Base-by-base conservation (phyloP, 64 coral and sea anemone species). In the Pocillopora damicornis region DNA sequence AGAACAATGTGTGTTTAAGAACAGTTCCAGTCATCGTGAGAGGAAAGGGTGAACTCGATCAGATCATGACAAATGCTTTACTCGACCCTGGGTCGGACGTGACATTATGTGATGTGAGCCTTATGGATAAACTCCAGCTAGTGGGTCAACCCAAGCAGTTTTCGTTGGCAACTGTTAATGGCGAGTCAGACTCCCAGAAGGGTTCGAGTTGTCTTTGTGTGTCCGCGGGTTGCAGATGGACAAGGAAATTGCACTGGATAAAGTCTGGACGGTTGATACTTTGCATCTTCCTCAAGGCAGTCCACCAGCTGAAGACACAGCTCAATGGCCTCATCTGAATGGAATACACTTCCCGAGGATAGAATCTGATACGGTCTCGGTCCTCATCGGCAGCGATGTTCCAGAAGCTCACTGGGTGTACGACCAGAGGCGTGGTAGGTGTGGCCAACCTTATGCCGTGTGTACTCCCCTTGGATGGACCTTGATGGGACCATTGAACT, bases 381-480 rank as follows among this genome's bases (percentile, higher is more conserved):
- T 94, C 20, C 75, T 94, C 22, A 94, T 94, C 6, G 93, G 84
- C n/a, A 80, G 88, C 69, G 88, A 91, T 69, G 76, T 81, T n/a
- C 84, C 93, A 35, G 88, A 94, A 91, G 88, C 88, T 9, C 76
- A 87, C 65, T 94, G 93, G 93, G 84, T 88, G 42, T 62, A 79
- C 3, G 88, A 90, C 57, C 66, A 94, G 67, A 68, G 82, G 16
- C 34, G 64, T 65, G 85, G 89, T 12, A 20, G 35, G 10, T 16
- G 35, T 14, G 80, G 75, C 59, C 76, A 95, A 77, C 93, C 93
- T 14, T 88, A 87, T 67, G 93, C 93, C 59, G 88, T 91, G 0
- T 30, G 79, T 25, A 88, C 77, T 0, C 56, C 58, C 14, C 85
- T 95, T 2, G 78, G 89, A 15, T 95, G 93, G 88, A 90, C 89